These are phyloP conservation scores for Amyelois transitella DNA, from an alignment of 1,140 invertebrate genomes.

Conservation along the genomic window DNA sequence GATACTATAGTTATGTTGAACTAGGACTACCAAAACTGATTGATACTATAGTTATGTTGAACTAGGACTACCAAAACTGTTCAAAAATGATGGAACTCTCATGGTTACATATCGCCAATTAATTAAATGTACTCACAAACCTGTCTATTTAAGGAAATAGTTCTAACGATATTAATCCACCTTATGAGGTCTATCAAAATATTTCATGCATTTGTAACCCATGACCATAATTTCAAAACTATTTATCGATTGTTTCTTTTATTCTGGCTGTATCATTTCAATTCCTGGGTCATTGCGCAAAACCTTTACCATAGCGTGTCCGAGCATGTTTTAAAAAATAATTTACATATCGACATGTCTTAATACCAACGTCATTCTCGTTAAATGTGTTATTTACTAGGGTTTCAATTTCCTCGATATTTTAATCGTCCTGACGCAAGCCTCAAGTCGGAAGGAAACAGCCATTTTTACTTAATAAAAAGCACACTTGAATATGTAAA, in stretches of 20 bases:
- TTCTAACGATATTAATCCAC: too few relatives aligned
- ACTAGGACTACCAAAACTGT: too few relatives aligned
- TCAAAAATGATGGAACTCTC: too few relatives aligned
- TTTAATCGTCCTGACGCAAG: slow-evolving; percentile 19
- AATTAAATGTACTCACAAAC: too few relatives aligned
- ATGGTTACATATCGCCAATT: too few relatives aligned
- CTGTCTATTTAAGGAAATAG: too few relatives aligned
- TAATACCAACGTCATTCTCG: neutral
- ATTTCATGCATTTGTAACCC: too few relatives aligned
- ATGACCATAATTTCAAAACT: too few relatives aligned
- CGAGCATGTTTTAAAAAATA: neutral
- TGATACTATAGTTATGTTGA: too few relatives aligned
- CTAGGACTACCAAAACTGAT: too few relatives aligned
- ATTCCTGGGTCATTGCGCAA: neutral
- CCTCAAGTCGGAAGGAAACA: slow-evolving; percentile 40
- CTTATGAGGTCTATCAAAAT: too few relatives aligned
- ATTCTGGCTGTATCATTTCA: neutral
- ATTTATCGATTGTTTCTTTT: neutral
- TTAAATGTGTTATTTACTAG: neutral
- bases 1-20: too few relatives aligned
- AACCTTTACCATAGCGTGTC: neutral
- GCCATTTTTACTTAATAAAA: slow-evolving; percentile 27
- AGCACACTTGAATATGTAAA: slow-evolving; percentile 3
- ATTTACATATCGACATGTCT: neutral
- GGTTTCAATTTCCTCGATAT: slow-evolving; percentile 17